These are phyloP conservation scores for Pteropus alecto DNA, from an alignment of 2,113 vertebrate species.

Conservation along the genomic window DNA sequence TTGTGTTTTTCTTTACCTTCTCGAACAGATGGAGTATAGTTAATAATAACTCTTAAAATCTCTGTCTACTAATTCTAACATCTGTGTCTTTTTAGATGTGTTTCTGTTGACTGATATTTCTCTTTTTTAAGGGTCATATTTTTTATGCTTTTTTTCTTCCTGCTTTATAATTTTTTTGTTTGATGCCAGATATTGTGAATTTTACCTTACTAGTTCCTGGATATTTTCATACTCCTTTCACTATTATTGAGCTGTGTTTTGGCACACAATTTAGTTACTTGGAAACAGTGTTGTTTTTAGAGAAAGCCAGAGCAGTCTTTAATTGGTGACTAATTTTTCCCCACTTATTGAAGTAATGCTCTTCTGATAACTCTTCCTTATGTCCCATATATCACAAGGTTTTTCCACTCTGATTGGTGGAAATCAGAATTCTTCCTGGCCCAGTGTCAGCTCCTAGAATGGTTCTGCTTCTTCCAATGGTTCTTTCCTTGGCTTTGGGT, in stretches of 20 bases:
- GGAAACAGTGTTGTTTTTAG: not conserved
- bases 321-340: not conserved
- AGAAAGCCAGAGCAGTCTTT: not conserved
- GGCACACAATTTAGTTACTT: not conserved
- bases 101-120: not conserved
- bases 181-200: not conserved
- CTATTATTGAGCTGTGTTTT: not conserved
- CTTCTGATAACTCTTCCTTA: not conserved
- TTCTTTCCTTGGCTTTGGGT: not conserved
- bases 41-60: not conserved
- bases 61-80: not conserved
- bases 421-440: not conserved
- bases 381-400: not conserved
- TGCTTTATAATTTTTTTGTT: not conserved
- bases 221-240: slow-evolving; percentile 23
- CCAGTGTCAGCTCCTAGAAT: not conserved
- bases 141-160: not conserved
- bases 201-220: not conserved
- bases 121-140: not conserved
- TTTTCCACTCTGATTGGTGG: not conserved
- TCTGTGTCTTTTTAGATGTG: not conserved
- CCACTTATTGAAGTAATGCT: not conserved
- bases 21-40: not conserved
- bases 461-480: not conserved
- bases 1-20: not conserved